phyloP scores from a whole-genome alignment of 2,797 vertebrate genomes.

The Melanotaenia maccullochi region DNA sequence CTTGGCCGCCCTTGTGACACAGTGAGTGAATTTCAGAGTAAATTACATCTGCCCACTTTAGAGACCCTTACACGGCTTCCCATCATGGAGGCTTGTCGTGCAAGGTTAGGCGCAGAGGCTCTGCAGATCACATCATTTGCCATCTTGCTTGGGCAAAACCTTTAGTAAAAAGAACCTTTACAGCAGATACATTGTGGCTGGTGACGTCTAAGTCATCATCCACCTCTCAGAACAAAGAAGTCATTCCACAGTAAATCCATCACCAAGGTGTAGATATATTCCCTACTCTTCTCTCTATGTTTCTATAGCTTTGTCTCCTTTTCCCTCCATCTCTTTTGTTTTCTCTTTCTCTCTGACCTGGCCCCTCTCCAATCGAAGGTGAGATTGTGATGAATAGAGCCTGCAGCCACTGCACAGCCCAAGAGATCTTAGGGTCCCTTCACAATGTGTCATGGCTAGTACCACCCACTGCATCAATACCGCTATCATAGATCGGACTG shows the following conservation, averaged over 20 bases:
- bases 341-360: conserved; percentile 51
- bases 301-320: conserved; percentile 47
- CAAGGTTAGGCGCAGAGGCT: conserved; percentile 50
- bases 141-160: conserved; percentile 45
- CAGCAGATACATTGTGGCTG: conserved; percentile 48
- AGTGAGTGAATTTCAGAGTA: conserved; percentile 53
- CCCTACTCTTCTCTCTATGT: conserved; percentile 33
- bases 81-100: conserved; percentile 43
- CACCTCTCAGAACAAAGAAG: conserved; percentile 71
- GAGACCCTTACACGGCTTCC: conserved; percentile 49
- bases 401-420: conserved; percentile 54
- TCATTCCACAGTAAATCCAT: conserved; percentile 74
- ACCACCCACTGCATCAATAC: conserved; percentile 58
- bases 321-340: conserved; percentile 24
- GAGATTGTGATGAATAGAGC: conserved; percentile 73
- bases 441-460: conserved; percentile 21
- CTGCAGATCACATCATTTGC: conserved; percentile 65
- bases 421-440: conserved; percentile 51
- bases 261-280: conserved; percentile 69
- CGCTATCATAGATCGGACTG: conserved; percentile 28
- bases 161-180: conserved; percentile 49
- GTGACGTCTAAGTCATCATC: conserved; percentile 59
- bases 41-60: conserved; percentile 56
- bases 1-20: conserved; percentile 42
- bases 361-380: conserved; percentile 59